Base-by-base conservation (phyloP, 2,797 vertebrate species). In the Decapterus maruadsi region DNA sequence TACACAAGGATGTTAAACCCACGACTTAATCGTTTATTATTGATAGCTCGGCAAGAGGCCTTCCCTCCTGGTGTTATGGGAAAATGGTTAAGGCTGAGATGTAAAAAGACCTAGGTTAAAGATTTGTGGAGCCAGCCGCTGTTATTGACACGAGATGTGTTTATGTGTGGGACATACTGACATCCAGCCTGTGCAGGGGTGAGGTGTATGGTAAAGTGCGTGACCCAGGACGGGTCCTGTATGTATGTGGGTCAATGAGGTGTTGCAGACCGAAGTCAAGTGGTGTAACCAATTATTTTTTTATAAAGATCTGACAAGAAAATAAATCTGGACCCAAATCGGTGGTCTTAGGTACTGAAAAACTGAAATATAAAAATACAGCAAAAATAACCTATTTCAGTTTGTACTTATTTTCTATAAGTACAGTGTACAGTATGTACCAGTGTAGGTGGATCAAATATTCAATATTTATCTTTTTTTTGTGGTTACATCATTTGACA, bases 21-120 rank as follows among this genome's bases (percentile, higher is more conserved):
- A 75, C 1, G 11, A 78, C 80, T 74, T 86, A 84, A 87, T 85
- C 78, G 50, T 93, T 84, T 75, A 93, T 93, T 92, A 92, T 92
- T 93, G 86, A 93, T 92, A 81, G 82, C 85, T 75, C 45, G 6
- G 72, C 75, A 60, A 81, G 78, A 76, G 70, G 71, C 82, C 56
- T 66, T 55, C 72, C 68, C 75, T 70, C 75, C 72, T 6, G 66
- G 77, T 76, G 78, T 65, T 77, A 70, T 68, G 82, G 73, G 81
- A 59, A 81, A 85, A 81, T 66, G 80, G 80, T 85, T 75, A 78
- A 77, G 36, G 68, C 80, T 76, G 74, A 85, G 67, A 77, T 74
- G 85, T 87, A 85, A 88, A 83, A 83, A 83, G 74, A 81, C 57
- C 65, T 75, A 76, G 70, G 63, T 87, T 78, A 75, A 71, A 66